phyloP scores from a whole-genome alignment of 2,797 vertebrate species.

The Phataginus tetradactyla region DNA sequence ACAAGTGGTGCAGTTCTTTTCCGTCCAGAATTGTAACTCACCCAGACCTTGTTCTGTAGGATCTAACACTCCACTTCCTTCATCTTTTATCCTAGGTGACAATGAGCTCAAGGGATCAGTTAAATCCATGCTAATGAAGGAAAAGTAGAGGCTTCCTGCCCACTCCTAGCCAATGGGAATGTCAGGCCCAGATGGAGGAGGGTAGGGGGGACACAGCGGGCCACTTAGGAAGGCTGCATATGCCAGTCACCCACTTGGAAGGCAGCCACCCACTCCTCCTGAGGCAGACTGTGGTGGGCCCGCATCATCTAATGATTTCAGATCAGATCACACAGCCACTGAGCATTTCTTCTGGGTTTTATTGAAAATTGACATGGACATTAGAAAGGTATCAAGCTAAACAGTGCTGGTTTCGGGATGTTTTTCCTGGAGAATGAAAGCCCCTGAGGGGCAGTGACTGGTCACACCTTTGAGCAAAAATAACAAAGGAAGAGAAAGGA shows the following conservation, averaged over 20 bases:
- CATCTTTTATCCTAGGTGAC: background rate
- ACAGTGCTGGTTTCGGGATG: constrained; percentile 74
- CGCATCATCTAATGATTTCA: background rate
- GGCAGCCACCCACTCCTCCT: background rate
- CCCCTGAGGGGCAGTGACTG: constrained; percentile 37
- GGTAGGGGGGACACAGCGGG: background rate
- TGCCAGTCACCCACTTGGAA: background rate
- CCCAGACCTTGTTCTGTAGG: constrained; percentile 21
- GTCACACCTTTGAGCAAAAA: constrained; percentile 59
- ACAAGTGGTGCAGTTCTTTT: background rate
- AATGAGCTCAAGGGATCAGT: background rate
- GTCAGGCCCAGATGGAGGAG: background rate
- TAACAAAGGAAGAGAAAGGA: constrained; percentile 53
- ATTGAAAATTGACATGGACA: constrained; percentile 85
- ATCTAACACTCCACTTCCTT: background rate
- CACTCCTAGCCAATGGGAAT: background rate
- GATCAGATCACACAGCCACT: constrained; percentile 61
- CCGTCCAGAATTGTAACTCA: constrained; percentile 45
- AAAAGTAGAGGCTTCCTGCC: background rate
- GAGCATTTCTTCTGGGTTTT: constrained; percentile 82
- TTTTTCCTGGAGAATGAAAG: constrained; percentile 41
- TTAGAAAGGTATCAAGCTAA: constrained; percentile 82
- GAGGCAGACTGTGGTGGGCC: background rate
- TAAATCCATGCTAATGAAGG: background rate
- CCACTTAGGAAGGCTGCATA: background rate